Evolutionary conservation across 2,113 vertebrate species (phyloP).

Genomic region (Notothenia rossii): DNA sequence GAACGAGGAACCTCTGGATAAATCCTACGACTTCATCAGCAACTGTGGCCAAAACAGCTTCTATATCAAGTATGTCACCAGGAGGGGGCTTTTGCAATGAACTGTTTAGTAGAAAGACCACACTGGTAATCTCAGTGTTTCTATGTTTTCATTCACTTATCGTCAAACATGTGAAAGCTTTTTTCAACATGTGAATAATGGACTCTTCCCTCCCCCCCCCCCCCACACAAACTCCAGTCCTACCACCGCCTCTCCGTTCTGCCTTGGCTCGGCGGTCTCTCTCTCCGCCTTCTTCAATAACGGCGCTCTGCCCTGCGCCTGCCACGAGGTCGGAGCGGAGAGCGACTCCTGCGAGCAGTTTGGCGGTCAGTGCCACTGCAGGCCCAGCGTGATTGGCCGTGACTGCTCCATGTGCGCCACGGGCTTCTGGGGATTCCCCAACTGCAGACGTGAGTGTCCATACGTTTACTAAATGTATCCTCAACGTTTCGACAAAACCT

Average conservation of each 20-base stretch:
- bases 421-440: constrained; percentile 96
- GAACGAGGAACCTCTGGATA: constrained; percentile 92
- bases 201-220: not conserved
- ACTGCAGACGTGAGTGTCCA: constrained; percentile 91
- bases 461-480: not conserved
- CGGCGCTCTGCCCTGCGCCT: constrained; percentile 89
- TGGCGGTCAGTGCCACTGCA: constrained; percentile 93
- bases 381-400: constrained; percentile 91
- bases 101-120: too few species aligned
- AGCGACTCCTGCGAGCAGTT: constrained; percentile 89
- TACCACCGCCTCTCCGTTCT: constrained; percentile 85
- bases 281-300: constrained; percentile 97
- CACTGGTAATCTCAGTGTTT: not conserved
- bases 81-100: not conserved
- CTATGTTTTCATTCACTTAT: not conserved
- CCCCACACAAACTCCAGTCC: constrained; percentile 82
- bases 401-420: constrained; percentile 95
- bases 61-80: constrained; percentile 88
- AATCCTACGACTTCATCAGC: constrained; percentile 97
- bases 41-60: constrained; percentile 93
- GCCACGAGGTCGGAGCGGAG: constrained; percentile 90
- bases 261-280: constrained; percentile 86
- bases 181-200: not conserved
- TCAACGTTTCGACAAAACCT: too few species aligned
- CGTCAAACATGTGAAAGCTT: not conserved